A percentile compares a stretch with the other conserved stretches of the same genome.
Evolutionary conservation across 2,888 invertebrate species (phyloP).

Genomic region (Allygus modestus): DNA sequence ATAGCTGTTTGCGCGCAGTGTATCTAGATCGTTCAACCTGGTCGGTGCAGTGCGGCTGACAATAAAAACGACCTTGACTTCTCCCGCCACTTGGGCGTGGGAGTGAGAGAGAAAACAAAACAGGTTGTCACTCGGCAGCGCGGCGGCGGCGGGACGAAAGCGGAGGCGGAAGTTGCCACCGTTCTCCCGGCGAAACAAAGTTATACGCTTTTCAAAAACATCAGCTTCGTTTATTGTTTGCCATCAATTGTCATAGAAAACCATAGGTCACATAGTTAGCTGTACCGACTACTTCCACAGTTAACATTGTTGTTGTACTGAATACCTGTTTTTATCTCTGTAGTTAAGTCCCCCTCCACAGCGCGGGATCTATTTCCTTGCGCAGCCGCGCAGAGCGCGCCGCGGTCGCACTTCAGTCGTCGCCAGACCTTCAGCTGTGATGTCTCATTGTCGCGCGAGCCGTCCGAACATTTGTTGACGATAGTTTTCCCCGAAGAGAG

Average conservation of each 20-base stretch:
- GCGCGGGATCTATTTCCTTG: conserved; percentile 48
- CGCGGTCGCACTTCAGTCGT: conserved; percentile 51
- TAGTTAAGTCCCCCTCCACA: conserved; percentile 17
- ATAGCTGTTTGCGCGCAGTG: not conserved
- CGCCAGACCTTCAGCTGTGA: conserved; percentile 26
- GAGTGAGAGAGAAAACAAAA: conserved; percentile 48
- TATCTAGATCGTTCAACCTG: conserved; percentile 35
- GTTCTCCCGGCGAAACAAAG: not conserved
- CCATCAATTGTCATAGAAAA: not conserved
- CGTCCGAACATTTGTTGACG: conserved; percentile 12
- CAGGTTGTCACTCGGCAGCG: conserved; percentile 44
- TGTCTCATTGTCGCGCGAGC: not conserved
- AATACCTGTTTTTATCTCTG: conserved; percentile 39
- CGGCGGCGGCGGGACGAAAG: not conserved
- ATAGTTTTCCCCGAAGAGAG: conserved; percentile 5
- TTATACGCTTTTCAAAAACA: not conserved
- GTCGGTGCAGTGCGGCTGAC: conserved; percentile 26
- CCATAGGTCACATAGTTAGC: not conserved
- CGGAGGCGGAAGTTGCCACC: conserved; percentile 43
- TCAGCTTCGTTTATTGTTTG: not conserved
- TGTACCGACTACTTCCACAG: not conserved
- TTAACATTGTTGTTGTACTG: conserved; percentile 6
- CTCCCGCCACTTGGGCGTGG: conserved; percentile 37
- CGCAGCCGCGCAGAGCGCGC: conserved; percentile 51
- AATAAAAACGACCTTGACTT: conserved; percentile 56